Base-by-base conservation (phyloP, 2,888 invertebrate species). In the Himalopsyche anomala region DNA sequence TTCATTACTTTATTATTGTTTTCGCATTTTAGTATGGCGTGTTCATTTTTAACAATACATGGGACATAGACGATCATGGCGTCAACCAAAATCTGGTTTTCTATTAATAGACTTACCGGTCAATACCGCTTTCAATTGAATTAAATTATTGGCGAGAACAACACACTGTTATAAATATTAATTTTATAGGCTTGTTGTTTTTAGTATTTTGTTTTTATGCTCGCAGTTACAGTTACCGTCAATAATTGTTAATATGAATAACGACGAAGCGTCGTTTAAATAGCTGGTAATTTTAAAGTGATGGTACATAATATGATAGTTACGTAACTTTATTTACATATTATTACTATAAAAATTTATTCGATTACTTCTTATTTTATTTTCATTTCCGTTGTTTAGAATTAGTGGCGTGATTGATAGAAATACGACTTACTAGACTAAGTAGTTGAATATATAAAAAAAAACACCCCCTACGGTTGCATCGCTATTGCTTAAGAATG, bases 51-150 rank as follows among this genome's bases (percentile, higher is more conserved):
- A 38, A 36, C 74, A 74, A 74, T 36, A 38, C 36, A 74, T 74
- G 28, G 19, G 36, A 11, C 45, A 8, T 51, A 51, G 4, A 51
- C 15, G 74, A 38, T 74, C 12, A 74, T 74, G 74, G 36, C 74
- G 74, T 74, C 74, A 74, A 36, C 19, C 19, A 12, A 74, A 74
- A 19, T 28, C 74, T 74, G 15, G 74, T 74, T 74, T 74, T 74
- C 74, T 74, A 74, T 74, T 74, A 74, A 74, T 74, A 74, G 38
- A 38, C 38, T 36, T 74, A 38, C 74, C 38, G 74, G 28, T 38
- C 38, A 74, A 74, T 74, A 74, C 74, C 74, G 74, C 74, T 74
- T 74, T 74, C 74, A 74, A 36, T 74, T 74, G 74, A 74, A 74
- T 36, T 36, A 74, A 36, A 74, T 74, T 74, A 74, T 74, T 28